Evolutionary conservation across 2,113 vertebrate species (phyloP).

Genomic region (Hipposideros armiger): DNA sequence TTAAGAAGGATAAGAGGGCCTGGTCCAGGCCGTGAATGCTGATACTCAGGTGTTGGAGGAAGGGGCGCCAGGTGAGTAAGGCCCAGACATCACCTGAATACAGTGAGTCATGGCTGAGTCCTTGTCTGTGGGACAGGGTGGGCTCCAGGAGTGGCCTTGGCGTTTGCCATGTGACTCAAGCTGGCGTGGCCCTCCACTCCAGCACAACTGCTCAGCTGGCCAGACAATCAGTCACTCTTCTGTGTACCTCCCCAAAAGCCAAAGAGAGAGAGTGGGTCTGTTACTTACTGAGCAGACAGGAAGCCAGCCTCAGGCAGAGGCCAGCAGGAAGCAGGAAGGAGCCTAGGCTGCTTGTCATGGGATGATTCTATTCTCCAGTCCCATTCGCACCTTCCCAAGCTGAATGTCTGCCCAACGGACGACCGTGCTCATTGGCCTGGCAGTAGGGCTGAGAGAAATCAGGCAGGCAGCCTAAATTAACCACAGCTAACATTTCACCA

Average conservation of each 20-base stretch:
- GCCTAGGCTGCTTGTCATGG: not conserved
- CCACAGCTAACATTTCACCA: not conserved
- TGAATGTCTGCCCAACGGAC: not conserved
- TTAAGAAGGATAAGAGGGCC: too few relatives aligned
- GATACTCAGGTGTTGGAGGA: not conserved
- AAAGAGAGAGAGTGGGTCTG: not conserved
- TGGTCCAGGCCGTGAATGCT: not conserved
- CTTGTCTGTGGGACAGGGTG: constrained; percentile 20
- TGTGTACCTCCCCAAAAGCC: not conserved
- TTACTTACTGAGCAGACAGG: not conserved
- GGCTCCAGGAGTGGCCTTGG: not conserved
- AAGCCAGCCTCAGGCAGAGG: not conserved
- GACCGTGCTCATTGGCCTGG: rapidly evolving
- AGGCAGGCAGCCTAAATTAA: not conserved
- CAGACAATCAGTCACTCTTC: not conserved
- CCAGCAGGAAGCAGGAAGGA: not conserved
- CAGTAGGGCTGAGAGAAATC: not conserved
- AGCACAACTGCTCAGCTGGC: not conserved
- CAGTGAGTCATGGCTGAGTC: constrained; percentile 70
- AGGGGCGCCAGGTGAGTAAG: constrained; percentile 36
- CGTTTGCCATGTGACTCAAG: constrained; percentile 39
- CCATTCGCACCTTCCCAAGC: not conserved
- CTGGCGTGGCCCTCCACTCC: not conserved
- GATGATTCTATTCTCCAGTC: not conserved
- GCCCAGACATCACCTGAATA: not conserved